These are phyloP conservation scores for Ispidina picta DNA, from an alignment of 2,797 vertebrate species.

Conservation along the genomic window DNA sequence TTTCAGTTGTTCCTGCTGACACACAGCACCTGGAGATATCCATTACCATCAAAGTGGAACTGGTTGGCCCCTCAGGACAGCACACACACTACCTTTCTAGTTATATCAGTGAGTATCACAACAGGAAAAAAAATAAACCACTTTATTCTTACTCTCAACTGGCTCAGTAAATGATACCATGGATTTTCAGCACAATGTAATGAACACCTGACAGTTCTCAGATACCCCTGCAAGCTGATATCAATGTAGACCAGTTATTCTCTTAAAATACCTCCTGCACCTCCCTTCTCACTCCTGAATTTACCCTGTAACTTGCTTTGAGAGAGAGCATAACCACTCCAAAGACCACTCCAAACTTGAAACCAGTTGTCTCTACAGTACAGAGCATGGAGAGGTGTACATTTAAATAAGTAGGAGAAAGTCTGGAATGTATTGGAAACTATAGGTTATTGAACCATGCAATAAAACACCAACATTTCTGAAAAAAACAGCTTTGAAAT, in stretches of 20 bases:
- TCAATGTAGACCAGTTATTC: neutral
- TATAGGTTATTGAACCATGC: neutral
- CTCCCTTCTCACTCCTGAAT: neutral
- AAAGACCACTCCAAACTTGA: neutral
- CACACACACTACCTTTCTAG: neutral
- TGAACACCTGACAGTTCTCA: neutral
- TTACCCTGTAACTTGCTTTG: neutral
- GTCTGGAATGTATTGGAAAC: neutral
- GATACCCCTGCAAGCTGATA: neutral
- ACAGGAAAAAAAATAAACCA: rapidly evolving
- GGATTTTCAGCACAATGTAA: neutral
- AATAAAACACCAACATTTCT: neutral
- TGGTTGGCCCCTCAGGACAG: neutral
- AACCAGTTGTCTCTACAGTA: rapidly evolving
- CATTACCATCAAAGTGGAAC: neutral
- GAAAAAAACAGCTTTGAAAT: neutral
- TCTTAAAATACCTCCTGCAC: neutral
- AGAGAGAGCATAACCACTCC: neutral
- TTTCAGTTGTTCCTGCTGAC: neutral
- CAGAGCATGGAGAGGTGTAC: rapidly evolving
- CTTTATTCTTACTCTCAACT: neutral
- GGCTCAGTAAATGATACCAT: neutral
- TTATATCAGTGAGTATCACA: neutral
- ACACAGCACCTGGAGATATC: neutral
- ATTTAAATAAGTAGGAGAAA: neutral